Evolutionary conservation across 2,888 invertebrate genomes (phyloP).

Genomic region (Cecidostiba fungosa): DNA sequence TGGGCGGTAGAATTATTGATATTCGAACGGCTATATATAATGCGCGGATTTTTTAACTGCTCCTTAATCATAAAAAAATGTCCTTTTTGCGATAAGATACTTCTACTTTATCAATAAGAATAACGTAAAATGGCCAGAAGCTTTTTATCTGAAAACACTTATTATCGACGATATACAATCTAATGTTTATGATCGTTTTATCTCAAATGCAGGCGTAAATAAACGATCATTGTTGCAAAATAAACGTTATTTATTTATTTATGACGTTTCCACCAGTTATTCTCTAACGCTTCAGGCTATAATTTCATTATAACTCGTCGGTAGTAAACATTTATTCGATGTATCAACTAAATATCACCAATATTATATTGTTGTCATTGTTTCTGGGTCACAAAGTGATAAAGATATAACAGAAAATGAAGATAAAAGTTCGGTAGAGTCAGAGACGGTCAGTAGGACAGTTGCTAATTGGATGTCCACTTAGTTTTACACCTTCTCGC

Average conservation of each 20-base stretch:
- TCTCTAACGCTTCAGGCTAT: too few relatives aligned
- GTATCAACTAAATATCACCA: neutral
- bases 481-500: slow-evolving; percentile 71
- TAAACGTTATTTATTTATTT: too few relatives aligned
- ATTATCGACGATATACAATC: neutral
- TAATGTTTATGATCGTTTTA: too few relatives aligned
- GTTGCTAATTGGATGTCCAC: slow-evolving; percentile 72
- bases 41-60: neutral
- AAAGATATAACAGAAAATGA: neutral
- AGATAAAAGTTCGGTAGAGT: slow-evolving; percentile 15
- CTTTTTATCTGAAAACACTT: neutral
- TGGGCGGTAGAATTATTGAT: slow-evolving; percentile 17
- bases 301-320: neutral
- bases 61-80: slow-evolving; percentile 15
- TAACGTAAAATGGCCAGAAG: too few relatives aligned
- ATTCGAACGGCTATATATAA: neutral
- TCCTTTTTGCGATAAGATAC: neutral
- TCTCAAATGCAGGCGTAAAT: too few relatives aligned
- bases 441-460: slow-evolving; percentile 45
- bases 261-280: too few relatives aligned
- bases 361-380: neutral
- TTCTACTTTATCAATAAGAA: neutral
- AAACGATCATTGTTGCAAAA: too few relatives aligned
- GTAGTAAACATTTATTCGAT: neutral
- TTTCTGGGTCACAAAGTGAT: neutral